Conservation (phyloP, 2,888 invertebrate genomes). For the Cistogaster globosa region DNA sequence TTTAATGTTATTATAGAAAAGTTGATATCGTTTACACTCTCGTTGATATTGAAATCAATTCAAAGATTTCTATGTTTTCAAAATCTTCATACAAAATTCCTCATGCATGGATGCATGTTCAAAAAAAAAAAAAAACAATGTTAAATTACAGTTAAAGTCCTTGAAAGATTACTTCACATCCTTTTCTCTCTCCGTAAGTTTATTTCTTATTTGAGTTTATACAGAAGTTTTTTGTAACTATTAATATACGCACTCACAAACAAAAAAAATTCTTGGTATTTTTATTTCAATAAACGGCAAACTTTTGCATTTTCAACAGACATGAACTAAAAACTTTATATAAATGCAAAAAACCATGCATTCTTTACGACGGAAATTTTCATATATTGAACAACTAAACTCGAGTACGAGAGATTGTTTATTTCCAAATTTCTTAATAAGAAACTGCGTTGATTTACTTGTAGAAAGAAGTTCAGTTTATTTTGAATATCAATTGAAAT, state of each 20-base stretch:
- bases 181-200: constrained; percentile 55
- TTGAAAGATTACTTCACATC: constrained; percentile 74
- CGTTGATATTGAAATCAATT: constrained; percentile 45
- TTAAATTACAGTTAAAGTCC: constrained; percentile 76
- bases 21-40: constrained; percentile 28
- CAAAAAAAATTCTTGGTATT: constrained; percentile 59
- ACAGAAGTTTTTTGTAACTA: constrained; percentile 32
- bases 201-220: constrained; percentile 51
- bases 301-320: constrained; percentile 37
- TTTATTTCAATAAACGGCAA: constrained; percentile 63
- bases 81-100: constrained; percentile 20
- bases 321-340: no score
- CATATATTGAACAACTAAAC: constrained; percentile 8
- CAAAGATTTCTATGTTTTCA: constrained; percentile 19
- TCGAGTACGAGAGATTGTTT: neutral
- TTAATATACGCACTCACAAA: constrained; percentile 22
- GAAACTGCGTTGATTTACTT: constrained; percentile 40
- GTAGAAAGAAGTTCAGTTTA: constrained; percentile 64
- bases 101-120: constrained; percentile 9
- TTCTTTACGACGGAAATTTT: constrained; percentile 50
- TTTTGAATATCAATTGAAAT: constrained; percentile 70
- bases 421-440: constrained; percentile 13
- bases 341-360: constrained; percentile 44
- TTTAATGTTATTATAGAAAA: constrained; percentile 8
- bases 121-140: constrained; percentile 60